Conservation (phyloP, 2,888 invertebrate species). For the Harmothoe impar region DNA sequence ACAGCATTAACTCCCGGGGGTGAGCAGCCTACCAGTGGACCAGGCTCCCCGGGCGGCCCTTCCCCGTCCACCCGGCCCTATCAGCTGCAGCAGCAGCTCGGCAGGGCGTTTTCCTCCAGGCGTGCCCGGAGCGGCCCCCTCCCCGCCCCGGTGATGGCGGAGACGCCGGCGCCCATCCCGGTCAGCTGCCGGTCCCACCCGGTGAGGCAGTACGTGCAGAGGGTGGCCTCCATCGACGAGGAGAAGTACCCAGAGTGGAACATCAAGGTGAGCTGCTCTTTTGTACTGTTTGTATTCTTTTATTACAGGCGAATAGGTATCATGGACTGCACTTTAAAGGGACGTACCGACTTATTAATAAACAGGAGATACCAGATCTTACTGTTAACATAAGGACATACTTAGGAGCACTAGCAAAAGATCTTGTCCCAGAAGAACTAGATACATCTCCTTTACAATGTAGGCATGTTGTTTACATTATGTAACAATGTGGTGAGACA, state of each 20-base stretch:
- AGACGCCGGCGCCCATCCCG: constrained; percentile 24
- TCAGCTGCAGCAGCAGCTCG: neutral
- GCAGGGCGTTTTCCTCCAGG: constrained; percentile 1
- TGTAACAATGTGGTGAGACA: no score
- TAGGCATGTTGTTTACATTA: no score
- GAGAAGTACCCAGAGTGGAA: constrained; percentile 78
- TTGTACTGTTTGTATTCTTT: no score
- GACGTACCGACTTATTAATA: no score
- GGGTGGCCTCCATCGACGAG: constrained; percentile 80
- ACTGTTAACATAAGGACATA: no score
- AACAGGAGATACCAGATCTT: no score
- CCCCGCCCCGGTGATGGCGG: neutral
- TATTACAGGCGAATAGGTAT: neutral
- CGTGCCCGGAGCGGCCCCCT: neutral
- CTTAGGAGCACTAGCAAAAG: no score
- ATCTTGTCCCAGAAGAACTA: no score
- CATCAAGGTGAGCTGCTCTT: constrained; percentile 71
- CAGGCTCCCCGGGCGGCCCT: neutral
- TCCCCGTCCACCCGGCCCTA: neutral
- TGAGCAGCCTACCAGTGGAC: neutral
- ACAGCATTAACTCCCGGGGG: constrained; percentile 19
- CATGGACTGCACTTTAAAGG: neutral
- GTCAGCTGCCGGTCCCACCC: constrained; percentile 69
- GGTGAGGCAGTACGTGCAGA: constrained; percentile 79
- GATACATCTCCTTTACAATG: no score